Evolutionary conservation across 92 coral and sea anemone species (phyloP).

Genomic region (Paramuricea clavata): DNA sequence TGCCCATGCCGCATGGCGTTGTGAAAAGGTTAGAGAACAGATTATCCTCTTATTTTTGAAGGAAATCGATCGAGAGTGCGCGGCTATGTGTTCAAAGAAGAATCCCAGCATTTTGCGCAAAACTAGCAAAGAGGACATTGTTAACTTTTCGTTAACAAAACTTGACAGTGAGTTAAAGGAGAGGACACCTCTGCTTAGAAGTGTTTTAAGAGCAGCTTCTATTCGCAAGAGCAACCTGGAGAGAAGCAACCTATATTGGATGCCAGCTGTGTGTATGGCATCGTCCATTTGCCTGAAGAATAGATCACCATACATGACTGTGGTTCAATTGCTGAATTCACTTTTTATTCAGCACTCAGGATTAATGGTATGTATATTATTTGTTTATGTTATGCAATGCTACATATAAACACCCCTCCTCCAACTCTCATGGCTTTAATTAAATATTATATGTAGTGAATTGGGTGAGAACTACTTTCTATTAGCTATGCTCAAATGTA

Average conservation of each 20-base stretch:
- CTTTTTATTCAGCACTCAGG: constrained; percentile 75
- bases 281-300: constrained; percentile 71
- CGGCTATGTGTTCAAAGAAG: constrained; percentile 71
- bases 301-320: constrained; percentile 73
- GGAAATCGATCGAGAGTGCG: constrained; percentile 68
- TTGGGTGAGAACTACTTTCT: too few species aligned
- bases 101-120: constrained; percentile 64
- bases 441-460: too few species aligned
- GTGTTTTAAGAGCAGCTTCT: constrained; percentile 59
- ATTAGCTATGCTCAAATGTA: too few species aligned
- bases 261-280: constrained; percentile 77
- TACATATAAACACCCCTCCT: too few species aligned
- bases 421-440: too few species aligned
- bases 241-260: constrained; percentile 25
- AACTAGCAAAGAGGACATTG: constrained; percentile 67
- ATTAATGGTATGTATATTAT: constrained; percentile 68
- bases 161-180: constrained; percentile 52
- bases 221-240: constrained; percentile 49
- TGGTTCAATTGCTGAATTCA: constrained; percentile 71
- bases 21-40: constrained; percentile 57
- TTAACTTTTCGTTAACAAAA: constrained; percentile 60
- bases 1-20: constrained; percentile 74
- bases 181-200: constrained; percentile 66
- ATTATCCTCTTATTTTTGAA: constrained; percentile 52
- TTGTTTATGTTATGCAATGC: neutral